Percentiles rank a stretch among this genome's conserved stretches.
Conservation (phyloP, 2,113 vertebrate genomes). For the Dryoscopus gambensis region DNA sequence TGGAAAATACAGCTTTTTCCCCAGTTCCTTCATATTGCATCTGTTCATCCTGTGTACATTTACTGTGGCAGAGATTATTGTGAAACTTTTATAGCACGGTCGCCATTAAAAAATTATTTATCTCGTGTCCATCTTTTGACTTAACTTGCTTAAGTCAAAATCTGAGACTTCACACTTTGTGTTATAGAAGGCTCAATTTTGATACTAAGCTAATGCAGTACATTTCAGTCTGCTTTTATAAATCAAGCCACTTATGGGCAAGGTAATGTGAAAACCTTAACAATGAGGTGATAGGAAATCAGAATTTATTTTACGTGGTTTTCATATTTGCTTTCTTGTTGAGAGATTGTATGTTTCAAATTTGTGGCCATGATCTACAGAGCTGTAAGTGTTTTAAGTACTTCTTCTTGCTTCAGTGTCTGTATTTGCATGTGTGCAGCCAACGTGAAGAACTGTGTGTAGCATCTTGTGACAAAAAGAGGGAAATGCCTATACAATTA, state of each 20-base stretch:
- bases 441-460: not conserved
- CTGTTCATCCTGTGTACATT: not conserved
- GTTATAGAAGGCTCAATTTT: not conserved
- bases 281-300: not conserved
- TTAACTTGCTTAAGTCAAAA: not conserved
- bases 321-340: not conserved
- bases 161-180: not conserved
- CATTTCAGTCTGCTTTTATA: not conserved
- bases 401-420: not conserved
- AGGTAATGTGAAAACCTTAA: not conserved
- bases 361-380: not conserved
- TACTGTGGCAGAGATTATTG: not conserved
- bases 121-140: not conserved
- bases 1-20: fast-evolving
- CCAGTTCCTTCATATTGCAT: not conserved
- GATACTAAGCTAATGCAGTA: not conserved
- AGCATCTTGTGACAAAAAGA: not conserved
- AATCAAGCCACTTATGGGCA: not conserved
- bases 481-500: not conserved
- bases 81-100: not conserved
- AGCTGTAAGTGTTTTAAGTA: not conserved
- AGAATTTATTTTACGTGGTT: not conserved
- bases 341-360: not conserved
- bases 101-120: fast-evolving
- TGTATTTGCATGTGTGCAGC: fast-evolving